Conservation (phyloP, 2,888 invertebrate genomes). For the Atethmia centrago region DNA sequence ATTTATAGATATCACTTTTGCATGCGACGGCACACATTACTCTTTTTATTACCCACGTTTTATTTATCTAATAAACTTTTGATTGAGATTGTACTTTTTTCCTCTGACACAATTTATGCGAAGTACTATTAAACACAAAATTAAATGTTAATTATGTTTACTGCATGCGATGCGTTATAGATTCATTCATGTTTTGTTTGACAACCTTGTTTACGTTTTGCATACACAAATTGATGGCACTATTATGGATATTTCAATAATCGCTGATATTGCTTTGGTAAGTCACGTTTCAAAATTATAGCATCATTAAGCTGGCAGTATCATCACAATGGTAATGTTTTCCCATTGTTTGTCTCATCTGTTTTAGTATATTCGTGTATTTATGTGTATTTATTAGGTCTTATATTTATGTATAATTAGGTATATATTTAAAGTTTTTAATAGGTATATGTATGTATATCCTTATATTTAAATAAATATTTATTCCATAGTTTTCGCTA, state of each 20-base stretch:
- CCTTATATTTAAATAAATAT: no score
- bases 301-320: no score
- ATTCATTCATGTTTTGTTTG: conserved; percentile 34
- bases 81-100: conserved; percentile 29
- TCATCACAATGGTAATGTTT: no score
- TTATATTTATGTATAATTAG: no score
- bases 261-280: conserved; percentile 12
- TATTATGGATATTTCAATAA: conserved; percentile 34
- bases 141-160: conserved; percentile 7
- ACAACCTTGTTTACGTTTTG: conserved; percentile 25
- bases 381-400: no score
- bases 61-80: conserved; percentile 40
- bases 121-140: conserved; percentile 8
- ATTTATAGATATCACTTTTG: conserved; percentile 79
- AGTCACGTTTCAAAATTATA: conserved; percentile 10
- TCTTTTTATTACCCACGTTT: conserved; percentile 42
- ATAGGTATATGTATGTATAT: no score
- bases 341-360: no score
- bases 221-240: conserved; percentile 20
- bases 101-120: not conserved
- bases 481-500: no score
- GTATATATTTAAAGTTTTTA: no score
- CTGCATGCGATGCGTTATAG: conserved; percentile 11
- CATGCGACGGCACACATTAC: conserved; percentile 70
- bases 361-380: no score